Evolutionary conservation across 2,797 vertebrate genomes (phyloP), one percentile per base, ranked within the genome.

Genomic region (Alca torda): DNA sequence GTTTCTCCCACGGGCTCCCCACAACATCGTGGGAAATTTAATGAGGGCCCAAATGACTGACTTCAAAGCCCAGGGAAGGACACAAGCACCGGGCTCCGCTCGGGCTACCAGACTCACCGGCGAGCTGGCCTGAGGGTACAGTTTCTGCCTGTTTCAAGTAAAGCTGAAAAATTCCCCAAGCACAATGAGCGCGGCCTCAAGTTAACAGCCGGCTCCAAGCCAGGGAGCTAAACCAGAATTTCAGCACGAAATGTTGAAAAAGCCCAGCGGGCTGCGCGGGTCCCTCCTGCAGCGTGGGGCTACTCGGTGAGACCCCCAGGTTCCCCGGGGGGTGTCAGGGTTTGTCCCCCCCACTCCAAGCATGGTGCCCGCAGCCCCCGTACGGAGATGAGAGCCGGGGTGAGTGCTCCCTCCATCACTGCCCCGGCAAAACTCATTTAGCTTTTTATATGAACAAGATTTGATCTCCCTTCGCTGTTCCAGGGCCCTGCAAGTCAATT

Each of bases 251-350:
- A 33, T 3, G 31, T 4, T 48, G 67, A 23, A 31, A 14, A 41
- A 75, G 35, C 11, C 33, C 41, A 9, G 3, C 0, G 6, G 54
- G 25, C 26, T 35, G 25, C 0, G 1, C 39, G 11, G 39, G 46
- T 59, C n/a, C 60, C 75, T 67, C 46, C 28, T 0, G 4, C 74
- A 46, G 39, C 0, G 3, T 6, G 0, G 43, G 60, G 51, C 6
- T 13, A 26, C 37, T n/a, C 2, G 15, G 23, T 20, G 8, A 25
- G 24, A 33, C 9, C 11, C 37, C 37, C 48, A 43, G 37, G 25
- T 26, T 81, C 25, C 51, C 33, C 0, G 0, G 16, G 19, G 37
- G 23, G 11, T 30, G 72, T 41, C 51, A 3, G 9, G 31, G 51
- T 53, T 63, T 50, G 17, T 69, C 8, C 30, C 50, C 48, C 17